Evolutionary conservation across 2,797 vertebrate genomes (phyloP).

Genomic region (Setipinna tenuifilis): DNA sequence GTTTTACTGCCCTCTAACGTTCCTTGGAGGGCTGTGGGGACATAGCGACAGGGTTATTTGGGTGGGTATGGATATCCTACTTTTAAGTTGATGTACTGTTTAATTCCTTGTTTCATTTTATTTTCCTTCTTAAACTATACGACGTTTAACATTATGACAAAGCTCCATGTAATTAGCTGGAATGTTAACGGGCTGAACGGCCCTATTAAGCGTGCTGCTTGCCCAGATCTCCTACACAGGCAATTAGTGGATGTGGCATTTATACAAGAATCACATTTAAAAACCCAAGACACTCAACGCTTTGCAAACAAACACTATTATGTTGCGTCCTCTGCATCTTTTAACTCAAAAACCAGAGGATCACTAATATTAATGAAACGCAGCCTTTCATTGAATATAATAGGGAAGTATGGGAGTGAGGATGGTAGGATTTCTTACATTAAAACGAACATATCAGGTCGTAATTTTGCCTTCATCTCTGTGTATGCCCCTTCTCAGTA

Average conservation of each 20-base stretch:
- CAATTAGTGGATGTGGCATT: slow-evolving; percentile 27
- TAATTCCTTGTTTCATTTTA: neutral
- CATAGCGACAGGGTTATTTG: neutral
- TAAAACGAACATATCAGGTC: slow-evolving; percentile 8
- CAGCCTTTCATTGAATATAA: slow-evolving; percentile 33
- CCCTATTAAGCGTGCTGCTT: slow-evolving; percentile 30
- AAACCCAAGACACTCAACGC: neutral
- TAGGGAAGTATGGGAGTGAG: slow-evolving; percentile 28
- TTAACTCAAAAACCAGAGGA: slow-evolving; percentile 30
- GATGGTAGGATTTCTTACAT: slow-evolving; percentile 27
- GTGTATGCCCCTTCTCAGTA: slow-evolving; percentile 37
- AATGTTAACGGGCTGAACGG: slow-evolving; percentile 38
- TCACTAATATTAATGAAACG: slow-evolving; percentile 31
- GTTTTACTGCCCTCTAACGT: no score
- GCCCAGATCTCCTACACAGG: slow-evolving; percentile 16
- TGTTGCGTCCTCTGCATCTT: slow-evolving; percentile 28
- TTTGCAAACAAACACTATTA: slow-evolving; percentile 31
- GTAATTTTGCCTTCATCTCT: slow-evolving; percentile 21
- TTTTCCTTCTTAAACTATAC: neutral
- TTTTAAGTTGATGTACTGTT: no score
- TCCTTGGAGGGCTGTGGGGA: neutral
- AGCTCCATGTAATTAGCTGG: slow-evolving; percentile 33
- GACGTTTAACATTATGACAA: slow-evolving; percentile 16
- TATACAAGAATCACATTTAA: slow-evolving; percentile 40
- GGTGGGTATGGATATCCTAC: slow-evolving; percentile 29